These are phyloP conservation scores for Steromphala cineraria DNA, from an alignment of 2,888 invertebrate genomes.

Conservation along the genomic window DNA sequence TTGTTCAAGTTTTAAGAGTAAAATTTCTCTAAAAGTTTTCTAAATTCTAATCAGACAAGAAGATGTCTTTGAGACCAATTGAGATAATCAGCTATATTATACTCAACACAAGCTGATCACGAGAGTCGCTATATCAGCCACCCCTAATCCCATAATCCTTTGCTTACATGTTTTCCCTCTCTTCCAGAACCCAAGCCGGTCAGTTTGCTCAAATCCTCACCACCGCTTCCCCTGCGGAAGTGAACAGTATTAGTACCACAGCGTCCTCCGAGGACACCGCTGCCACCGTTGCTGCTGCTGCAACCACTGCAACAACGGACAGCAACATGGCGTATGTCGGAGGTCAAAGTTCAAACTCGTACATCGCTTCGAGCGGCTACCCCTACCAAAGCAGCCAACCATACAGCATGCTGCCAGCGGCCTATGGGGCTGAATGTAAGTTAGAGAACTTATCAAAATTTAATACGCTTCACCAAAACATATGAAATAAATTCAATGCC, in stretches of 20 bases:
- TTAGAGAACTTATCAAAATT: background rate
- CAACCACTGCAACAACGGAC: constrained; percentile 18
- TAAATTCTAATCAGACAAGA: no score
- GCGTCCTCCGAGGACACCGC: constrained; percentile 4
- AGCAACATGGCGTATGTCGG: constrained; percentile 35
- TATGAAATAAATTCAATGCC: no score
- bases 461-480: no score
- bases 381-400: constrained; percentile 37
- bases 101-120: no score
- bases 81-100: no score
- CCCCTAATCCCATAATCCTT: background rate
- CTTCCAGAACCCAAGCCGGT: background rate
- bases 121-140: no score
- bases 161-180: background rate
- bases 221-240: background rate
- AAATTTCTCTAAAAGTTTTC: no score
- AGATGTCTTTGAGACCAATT: no score
- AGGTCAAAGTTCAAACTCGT: constrained; percentile 40
- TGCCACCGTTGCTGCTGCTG: background rate
- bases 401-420: constrained; percentile 37
- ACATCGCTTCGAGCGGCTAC: constrained; percentile 40
- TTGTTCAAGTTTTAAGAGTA: no score
- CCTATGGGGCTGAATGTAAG: constrained; percentile 37
- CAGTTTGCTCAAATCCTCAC: constrained; percentile 20
- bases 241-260: background rate